A percentile compares a stretch with the other conserved stretches of the same genome.
Conservation (phyloP, 30 jellyfish, hydroid and myxozoan genomes). For the Catostylus mosaicus region DNA sequence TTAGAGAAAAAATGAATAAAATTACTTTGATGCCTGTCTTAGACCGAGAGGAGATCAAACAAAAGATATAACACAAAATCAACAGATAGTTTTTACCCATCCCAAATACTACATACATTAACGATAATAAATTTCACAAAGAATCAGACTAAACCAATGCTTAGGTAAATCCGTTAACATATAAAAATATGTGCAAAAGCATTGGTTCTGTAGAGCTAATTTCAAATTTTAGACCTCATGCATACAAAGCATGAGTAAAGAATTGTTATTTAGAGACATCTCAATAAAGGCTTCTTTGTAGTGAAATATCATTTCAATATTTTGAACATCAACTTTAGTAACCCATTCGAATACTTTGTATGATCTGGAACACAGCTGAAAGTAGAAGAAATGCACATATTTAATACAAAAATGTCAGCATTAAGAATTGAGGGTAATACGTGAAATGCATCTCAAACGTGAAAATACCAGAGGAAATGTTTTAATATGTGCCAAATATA, state of each 20-base stretch:
- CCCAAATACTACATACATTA: conserved; percentile 49
- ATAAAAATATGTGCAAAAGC: conserved; percentile 47
- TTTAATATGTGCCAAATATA: too few species aligned
- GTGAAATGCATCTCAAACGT: too few species aligned
- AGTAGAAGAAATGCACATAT: background rate
- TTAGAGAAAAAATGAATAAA: too few species aligned
- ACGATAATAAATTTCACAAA: conserved; percentile 7
- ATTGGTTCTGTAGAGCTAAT: background rate
- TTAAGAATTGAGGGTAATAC: too few species aligned
- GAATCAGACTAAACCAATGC: background rate
- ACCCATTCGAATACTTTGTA: conserved; percentile 97
- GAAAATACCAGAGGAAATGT: too few species aligned
- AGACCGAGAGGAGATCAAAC: background rate
- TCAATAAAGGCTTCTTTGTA: conserved; percentile 1
- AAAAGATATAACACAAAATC: background rate
- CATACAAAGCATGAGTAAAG: background rate
- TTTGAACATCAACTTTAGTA: conserved; percentile 10
- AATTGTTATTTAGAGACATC: background rate
- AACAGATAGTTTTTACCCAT: background rate
- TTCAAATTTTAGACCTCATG: background rate
- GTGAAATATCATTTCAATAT: conserved; percentile 7
- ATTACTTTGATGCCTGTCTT: too few species aligned
- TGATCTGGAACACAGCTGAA: conserved; percentile 98
- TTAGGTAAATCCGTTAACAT: background rate
- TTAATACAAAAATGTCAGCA: too few species aligned